Conservation (phyloP, 2,113 vertebrate genomes). For the Nothoprocta perdicaria region DNA sequence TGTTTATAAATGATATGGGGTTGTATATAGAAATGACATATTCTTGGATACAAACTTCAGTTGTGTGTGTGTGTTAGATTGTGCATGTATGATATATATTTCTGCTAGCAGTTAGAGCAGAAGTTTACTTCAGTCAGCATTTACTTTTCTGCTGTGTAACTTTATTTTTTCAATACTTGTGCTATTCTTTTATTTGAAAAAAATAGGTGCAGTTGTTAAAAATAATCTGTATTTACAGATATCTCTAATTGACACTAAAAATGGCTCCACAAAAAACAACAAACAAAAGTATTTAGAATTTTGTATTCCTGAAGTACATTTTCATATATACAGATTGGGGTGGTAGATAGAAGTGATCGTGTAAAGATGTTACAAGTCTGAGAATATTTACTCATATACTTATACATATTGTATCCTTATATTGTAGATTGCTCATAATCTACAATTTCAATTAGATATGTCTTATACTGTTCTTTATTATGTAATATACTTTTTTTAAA, state of each 20-base stretch:
- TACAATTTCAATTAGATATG: background rate
- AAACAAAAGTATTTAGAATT: background rate
- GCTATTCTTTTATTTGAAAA: background rate
- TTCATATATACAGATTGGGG: background rate
- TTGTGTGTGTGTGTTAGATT: too few species aligned
- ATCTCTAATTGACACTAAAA: background rate
- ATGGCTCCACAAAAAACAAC: background rate
- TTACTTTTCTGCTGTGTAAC: background rate
- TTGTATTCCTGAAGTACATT: background rate
- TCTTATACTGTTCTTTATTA: background rate
- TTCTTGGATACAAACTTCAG: background rate
- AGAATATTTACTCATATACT: background rate
- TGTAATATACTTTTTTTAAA: background rate
- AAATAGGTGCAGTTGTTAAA: background rate
- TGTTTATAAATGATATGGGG: background rate
- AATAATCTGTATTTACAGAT: background rate
- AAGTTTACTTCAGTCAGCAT: background rate
- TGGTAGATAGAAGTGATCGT: background rate
- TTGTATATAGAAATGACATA: background rate
- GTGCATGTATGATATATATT: background rate
- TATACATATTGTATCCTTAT: too few species aligned
- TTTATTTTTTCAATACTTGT: background rate
- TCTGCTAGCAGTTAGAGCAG: background rate
- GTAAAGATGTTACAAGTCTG: background rate
- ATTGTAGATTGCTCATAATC: background rate